These are phyloP conservation scores for Paedocypris sp. DNA, from an alignment of 2,113 vertebrate species.

Conservation along the genomic window DNA sequence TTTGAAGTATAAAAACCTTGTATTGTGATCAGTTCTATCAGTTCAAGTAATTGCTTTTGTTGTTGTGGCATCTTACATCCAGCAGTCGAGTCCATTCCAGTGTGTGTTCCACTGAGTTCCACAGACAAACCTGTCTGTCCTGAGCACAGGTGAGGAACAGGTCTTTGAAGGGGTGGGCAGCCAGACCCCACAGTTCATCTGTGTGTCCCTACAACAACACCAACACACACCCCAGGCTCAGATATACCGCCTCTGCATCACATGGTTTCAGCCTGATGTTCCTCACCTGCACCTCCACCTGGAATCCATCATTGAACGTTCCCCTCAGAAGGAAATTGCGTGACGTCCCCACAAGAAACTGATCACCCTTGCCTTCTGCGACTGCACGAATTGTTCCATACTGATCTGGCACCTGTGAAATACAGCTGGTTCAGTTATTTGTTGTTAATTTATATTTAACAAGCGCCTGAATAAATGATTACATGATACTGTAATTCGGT, in stretches of 20 bases:
- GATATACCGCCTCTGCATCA: too few species aligned
- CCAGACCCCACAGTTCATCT: constrained; percentile 94
- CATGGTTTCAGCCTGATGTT: too few species aligned
- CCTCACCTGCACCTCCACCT: constrained; percentile 87
- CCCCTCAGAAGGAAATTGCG: constrained; percentile 89
- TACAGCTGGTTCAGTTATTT: not conserved
- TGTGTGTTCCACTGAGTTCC: constrained; percentile 78
- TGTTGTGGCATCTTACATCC: constrained; percentile 63
- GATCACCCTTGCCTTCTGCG: constrained; percentile 85
- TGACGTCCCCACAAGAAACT: constrained; percentile 90
- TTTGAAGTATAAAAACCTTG: too few species aligned
- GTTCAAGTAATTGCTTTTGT: too few species aligned
- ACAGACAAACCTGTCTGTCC: constrained; percentile 89
- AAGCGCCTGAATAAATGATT: not conserved
- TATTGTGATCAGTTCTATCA: too few species aligned
- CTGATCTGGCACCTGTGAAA: constrained; percentile 81
- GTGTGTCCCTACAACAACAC: constrained; percentile 77
- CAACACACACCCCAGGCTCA: not conserved
- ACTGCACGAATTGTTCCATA: constrained; percentile 90
- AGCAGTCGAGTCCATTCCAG: constrained; percentile 88
- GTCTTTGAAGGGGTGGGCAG: constrained; percentile 83
- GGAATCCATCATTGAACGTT: constrained; percentile 88
- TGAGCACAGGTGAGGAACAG: constrained; percentile 90
- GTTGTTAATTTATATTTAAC: not conserved
- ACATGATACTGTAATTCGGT: too few species aligned